phyloP scores from a whole-genome alignment of 2,113 vertebrate genomes.

The Bubo bubo region DNA sequence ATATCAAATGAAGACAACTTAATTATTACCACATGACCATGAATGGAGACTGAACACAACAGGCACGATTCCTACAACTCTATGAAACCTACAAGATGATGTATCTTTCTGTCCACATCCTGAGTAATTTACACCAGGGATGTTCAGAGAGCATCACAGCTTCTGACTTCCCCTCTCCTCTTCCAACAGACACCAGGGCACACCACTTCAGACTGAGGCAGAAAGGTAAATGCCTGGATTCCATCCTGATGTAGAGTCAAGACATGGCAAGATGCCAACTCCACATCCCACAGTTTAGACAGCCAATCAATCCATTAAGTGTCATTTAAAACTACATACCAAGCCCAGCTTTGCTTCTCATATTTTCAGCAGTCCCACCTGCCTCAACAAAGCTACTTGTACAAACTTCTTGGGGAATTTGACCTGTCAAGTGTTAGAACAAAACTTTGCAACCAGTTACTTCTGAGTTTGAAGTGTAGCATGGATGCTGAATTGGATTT shows the following conservation, averaged over 20 bases:
- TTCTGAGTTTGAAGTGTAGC: neutral
- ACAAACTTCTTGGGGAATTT: neutral
- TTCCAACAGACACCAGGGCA: neutral
- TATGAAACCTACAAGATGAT: neutral
- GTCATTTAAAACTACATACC: neutral
- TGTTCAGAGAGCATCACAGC: neutral
- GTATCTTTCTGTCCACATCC: neutral
- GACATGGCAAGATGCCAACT: neutral
- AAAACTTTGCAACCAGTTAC: neutral
- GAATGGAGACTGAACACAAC: neutral
- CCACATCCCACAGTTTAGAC: neutral
- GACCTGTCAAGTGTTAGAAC: neutral
- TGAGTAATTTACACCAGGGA: fast-evolving
- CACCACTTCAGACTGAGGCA: neutral
- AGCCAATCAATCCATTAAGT: neutral
- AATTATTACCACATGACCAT: neutral
- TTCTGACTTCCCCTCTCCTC: neutral
- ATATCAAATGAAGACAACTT: neutral
- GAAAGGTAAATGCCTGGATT: neutral
- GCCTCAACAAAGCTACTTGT: neutral
- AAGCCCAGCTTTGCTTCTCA: neutral
- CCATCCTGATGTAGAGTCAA: neutral
- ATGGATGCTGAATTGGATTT: neutral
- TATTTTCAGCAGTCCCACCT: neutral
- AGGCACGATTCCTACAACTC: neutral